Percentiles rank a stretch among this genome's conserved stretches.
These are phyloP conservation scores for Xestoiulus laeticollis DNA, from an alignment of 2,888 invertebrate species.

Conservation along the genomic window DNA sequence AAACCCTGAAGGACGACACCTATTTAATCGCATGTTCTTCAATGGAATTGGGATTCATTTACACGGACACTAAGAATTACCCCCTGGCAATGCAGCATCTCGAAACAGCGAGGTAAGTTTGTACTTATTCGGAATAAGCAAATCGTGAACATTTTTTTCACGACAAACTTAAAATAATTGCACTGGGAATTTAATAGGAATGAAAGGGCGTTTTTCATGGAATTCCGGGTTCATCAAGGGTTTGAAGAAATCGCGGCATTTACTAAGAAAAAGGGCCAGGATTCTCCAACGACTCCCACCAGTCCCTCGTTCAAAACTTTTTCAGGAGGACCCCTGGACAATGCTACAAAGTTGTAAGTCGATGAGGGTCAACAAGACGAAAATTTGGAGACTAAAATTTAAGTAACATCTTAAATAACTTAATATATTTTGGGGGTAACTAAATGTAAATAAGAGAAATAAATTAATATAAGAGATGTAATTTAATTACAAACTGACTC, in stretches of 20 bases:
- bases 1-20: slow-evolving; percentile 45
- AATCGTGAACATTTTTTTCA: not conserved
- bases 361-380: not conserved
- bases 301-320: not conserved
- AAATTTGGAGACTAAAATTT: not conserved
- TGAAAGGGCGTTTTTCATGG: slow-evolving; percentile 49
- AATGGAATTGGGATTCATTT: slow-evolving; percentile 51
- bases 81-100: slow-evolving; percentile 48
- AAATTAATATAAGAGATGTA: not conserved
- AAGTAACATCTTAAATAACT: not conserved
- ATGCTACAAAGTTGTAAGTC: slow-evolving; percentile 8
- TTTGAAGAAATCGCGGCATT: slow-evolving; percentile 40
- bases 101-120: slow-evolving; percentile 49
- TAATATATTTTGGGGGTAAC: not conserved
- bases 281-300: not conserved
- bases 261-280: not conserved
- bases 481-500: too few species aligned
- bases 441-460: not conserved
- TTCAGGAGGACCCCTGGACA: slow-evolving; percentile 3
- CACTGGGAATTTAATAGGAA: not conserved
- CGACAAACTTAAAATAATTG: not conserved
- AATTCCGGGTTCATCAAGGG: slow-evolving; percentile 51
- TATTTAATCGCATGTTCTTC: slow-evolving; percentile 47
- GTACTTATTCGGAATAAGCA: not conserved
- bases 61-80: slow-evolving; percentile 45